Conservation (phyloP, 2,797 vertebrate genomes). For the Anguilla anguilla region DNA sequence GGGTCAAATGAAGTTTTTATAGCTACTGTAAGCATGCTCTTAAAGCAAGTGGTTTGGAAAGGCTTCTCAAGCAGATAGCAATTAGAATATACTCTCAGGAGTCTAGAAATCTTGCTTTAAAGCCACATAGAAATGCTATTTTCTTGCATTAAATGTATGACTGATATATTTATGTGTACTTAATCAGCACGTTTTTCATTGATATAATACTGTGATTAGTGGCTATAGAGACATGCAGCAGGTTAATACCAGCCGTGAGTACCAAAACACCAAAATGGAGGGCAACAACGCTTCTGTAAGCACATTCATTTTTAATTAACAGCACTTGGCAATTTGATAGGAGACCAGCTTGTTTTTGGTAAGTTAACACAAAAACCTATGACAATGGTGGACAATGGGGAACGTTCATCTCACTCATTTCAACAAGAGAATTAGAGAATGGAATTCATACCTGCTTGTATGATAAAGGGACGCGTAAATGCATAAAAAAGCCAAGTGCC, state of each 20-base stretch:
- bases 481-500: background rate
- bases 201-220: too few relatives aligned
- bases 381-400: background rate
- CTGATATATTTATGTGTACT: too few relatives aligned
- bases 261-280: background rate
- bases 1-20: too few relatives aligned
- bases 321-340: background rate
- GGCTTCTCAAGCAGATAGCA: too few relatives aligned
- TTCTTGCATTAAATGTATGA: too few relatives aligned
- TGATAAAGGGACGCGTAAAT: background rate
- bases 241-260: background rate
- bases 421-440: background rate
- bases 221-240: background rate
- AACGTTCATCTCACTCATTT: background rate
- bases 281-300: background rate
- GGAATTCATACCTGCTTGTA: background rate
- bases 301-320: background rate
- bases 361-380: background rate
- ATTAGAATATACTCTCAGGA: too few relatives aligned
- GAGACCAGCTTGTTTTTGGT: background rate
- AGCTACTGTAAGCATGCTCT: too few relatives aligned
- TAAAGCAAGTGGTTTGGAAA: too few relatives aligned
- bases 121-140: too few relatives aligned
- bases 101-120: too few relatives aligned
- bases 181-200: too few relatives aligned